phyloP scores from a whole-genome alignment of 2,888 invertebrate species.

The Drosophila nigricruria region DNA sequence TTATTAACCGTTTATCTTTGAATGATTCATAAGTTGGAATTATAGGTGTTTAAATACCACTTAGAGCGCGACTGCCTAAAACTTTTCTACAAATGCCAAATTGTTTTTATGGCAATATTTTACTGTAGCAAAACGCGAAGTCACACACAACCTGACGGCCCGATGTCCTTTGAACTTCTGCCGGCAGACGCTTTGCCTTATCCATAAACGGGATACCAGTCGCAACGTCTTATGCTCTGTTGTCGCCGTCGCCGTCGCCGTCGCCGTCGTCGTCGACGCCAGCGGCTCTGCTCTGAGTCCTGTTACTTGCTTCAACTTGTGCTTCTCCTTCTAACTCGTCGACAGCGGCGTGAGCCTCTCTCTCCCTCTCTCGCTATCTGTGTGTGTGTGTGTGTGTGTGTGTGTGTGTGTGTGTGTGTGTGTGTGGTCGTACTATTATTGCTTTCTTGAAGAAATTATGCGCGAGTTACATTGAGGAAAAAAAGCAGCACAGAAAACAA shows the following conservation, averaged over 20 bases:
- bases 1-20: slow-evolving; percentile 14
- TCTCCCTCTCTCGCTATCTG: background rate
- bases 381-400: slow-evolving; percentile 20
- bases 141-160: slow-evolving; percentile 83
- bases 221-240: slow-evolving; percentile 65
- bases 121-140: slow-evolving; percentile 39
- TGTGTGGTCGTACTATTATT: slow-evolving; percentile 56
- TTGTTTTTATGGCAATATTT: slow-evolving; percentile 5
- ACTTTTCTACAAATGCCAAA: background rate
- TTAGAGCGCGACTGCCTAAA: slow-evolving; percentile 21
- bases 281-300: slow-evolving; percentile 44
- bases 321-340: slow-evolving; percentile 64
- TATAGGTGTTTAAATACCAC: slow-evolving; percentile 8
- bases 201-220: slow-evolving; percentile 80
- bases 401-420: slow-evolving; percentile 17
- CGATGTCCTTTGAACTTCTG: slow-evolving; percentile 84
- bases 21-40: background rate
- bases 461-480: slow-evolving; percentile 57
- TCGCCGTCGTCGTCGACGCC: slow-evolving; percentile 31
- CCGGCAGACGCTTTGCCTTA: slow-evolving; percentile 70
- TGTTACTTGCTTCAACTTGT: slow-evolving; percentile 53
- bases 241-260: slow-evolving; percentile 19
- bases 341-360: slow-evolving; percentile 11
- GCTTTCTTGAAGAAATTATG: slow-evolving; percentile 79
- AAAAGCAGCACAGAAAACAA: slow-evolving; percentile 37